Base-by-base conservation (phyloP, 2,888 invertebrate species). In the Merodon equestris region DNA sequence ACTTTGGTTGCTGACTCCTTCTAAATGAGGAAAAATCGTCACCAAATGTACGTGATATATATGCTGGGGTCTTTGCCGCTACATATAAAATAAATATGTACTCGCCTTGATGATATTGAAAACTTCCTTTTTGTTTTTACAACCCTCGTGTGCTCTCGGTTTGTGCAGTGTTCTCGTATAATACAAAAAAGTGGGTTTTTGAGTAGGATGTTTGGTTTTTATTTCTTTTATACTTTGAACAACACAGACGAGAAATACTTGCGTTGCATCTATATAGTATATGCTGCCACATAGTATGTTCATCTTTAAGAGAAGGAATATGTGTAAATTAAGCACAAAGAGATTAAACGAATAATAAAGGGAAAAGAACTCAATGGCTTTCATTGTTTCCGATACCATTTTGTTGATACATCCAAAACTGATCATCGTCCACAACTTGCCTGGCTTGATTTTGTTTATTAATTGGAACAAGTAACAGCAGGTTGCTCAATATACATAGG, bases 131-230 rank as follows among this genome's bases (percentile, higher is more conserved):
- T 58, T 66, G 38, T 19, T 64, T 15, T 56, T 56, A 44, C n/a
- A 10, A 27, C n/a, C 5, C 50, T 5, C 38, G n/a, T 13, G 12
- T 18, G n/a, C 27, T 9, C 15, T 15, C 13, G 14, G 34, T 17
- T n/a, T 18, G 27, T 19, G n/a, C 13, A 12, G 38, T 34, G 9
- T 48, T 12, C 5, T 15, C 9, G 58, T 48, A 51, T 12, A 64
- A 47, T 53, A 45, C 12, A 40, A 40, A 40, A 14, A 50, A 53
- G 48, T 17, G 15, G 27, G 27, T 14, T 54, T 50, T 73, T 58
- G 73, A 73, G 74, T 74, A 61, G 74, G 61, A 61, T 68, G 67
- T 61, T 45, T 54, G 38, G 53, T 54, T 47, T 47, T 38, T 27
- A 27, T 4, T 71, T 56, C 50, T 18, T 17, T 40, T 1, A 27